Percentiles rank a stretch among this genome's conserved stretches.
Conservation (phyloP, 1,140 invertebrate genomes). For the Proctacanthus coquilletti region DNA sequence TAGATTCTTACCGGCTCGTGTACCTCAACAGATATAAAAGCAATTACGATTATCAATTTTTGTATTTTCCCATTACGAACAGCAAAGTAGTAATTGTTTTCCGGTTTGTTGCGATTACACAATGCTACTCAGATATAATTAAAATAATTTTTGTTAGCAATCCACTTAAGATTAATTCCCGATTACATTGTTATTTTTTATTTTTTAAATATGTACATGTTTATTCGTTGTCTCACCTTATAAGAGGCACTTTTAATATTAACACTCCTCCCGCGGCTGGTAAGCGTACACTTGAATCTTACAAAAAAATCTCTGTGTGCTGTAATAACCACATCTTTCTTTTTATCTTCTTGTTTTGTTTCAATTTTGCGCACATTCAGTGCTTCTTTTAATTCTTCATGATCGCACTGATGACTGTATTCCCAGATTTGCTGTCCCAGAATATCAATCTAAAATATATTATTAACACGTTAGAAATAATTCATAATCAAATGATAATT, state of each 20-base stretch:
- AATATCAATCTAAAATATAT: slow-evolving; percentile 65
- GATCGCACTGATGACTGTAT: slow-evolving; percentile 88
- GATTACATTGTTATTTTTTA: no score
- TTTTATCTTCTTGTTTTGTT: slow-evolving; percentile 30
- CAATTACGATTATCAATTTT: no score
- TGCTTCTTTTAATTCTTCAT: slow-evolving; percentile 76
- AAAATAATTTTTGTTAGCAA: background rate
- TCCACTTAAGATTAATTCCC: background rate
- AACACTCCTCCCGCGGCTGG: slow-evolving; percentile 75
- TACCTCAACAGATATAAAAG: no score
- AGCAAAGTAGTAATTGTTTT: no score
- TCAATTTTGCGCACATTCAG: slow-evolving; percentile 32
- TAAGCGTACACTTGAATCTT: slow-evolving; percentile 81
- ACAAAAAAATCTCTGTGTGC: slow-evolving; percentile 51
- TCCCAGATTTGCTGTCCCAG: slow-evolving; percentile 89
- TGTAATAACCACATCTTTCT: slow-evolving; percentile 26
- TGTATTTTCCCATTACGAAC: no score
- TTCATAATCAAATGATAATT: slow-evolving; percentile 1
- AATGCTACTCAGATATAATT: no score
- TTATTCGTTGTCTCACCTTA: slow-evolving; percentile 69
- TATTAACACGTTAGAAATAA: slow-evolving; percentile 1
- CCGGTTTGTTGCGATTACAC: no score
- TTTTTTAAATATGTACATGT: no score
- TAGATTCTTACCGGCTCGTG: no score
- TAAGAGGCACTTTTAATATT: slow-evolving; percentile 86